Evolutionary conservation across 2,113 vertebrate genomes (phyloP), one percentile per base, ranked within the genome.

Genomic region (Lucifuga dentata): DNA sequence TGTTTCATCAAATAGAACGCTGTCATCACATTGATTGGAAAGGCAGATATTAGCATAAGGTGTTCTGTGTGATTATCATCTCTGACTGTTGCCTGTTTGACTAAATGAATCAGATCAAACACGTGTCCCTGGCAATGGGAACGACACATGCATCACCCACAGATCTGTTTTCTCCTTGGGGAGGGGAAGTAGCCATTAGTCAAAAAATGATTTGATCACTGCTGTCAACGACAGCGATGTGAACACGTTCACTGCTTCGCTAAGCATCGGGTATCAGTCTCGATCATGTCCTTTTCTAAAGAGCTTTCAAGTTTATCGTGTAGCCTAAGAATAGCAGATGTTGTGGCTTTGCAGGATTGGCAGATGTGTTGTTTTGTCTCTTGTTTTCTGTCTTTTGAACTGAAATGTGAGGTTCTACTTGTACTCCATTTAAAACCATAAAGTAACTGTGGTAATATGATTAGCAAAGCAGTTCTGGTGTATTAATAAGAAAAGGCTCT

Each of bases 151-250:
- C 75, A 64, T 78, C 66, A 50, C 40, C 20, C 53, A 6, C 39
- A 48, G 59, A 68, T 52, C 50, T 39, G 33, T 62, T 44, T 38
- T 48, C 41, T 81, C 77, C 73, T 48, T 16, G 23, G 80, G 81
- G 71, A 69, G 45, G 49, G 64, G 80, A 71, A 67, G 72, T 39
- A 60, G 59, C 76, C 85, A 83, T 91, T 89, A 86, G 76, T 80
- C 72, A 74, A 58, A 69, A 78, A 60, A 70, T 85, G 72, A 89
- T 82, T 81, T 76, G 81, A 91, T 90, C 74, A 56, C 26, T 68
- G 79, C 44, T 73, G 81, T 84, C 83, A 61, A 82, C 72, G 84
- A 71, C 68, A 66, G 64, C 40, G 1, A 61, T 33, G 70, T 53
- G 68, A 71, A 73, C 48, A 40, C 70, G 49, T 66, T 55, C 40